A percentile compares a stretch with the other conserved stretches of the same genome.
These are phyloP conservation scores for Cremastinae sp. DNA, from an alignment of 2,888 invertebrate species.

Conservation along the genomic window DNA sequence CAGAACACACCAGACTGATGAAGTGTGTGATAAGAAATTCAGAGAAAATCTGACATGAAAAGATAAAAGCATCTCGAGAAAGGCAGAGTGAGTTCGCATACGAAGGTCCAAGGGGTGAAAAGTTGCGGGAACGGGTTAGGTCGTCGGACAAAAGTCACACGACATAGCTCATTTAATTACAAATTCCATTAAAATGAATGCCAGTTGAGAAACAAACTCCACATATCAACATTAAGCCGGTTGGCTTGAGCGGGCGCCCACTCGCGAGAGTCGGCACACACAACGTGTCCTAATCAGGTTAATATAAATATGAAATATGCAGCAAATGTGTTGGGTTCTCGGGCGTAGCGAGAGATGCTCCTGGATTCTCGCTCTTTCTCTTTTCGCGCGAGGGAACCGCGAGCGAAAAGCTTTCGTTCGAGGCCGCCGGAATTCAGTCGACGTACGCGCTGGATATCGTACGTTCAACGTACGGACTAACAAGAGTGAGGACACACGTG, in stretches of 20 bases:
- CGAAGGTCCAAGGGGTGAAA: constrained; percentile 31
- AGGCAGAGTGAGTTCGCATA: constrained; percentile 46
- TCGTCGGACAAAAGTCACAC: constrained; percentile 67
- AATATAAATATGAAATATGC: constrained; percentile 81
- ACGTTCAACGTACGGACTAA: constrained; percentile 53
- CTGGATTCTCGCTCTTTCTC: constrained; percentile 42
- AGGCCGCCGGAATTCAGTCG: constrained; percentile 70
- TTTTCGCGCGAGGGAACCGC: background rate
- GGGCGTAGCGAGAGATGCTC: constrained; percentile 47
- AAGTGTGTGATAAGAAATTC: background rate
- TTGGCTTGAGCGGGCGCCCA: constrained; percentile 65
- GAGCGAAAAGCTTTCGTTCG: constrained; percentile 56
- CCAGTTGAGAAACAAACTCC: constrained; percentile 80
- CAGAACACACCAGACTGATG: no score
- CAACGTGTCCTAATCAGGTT: constrained; percentile 80
- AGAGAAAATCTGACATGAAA: constrained; percentile 17
- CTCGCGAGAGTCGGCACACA: constrained; percentile 44
- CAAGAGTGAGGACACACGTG: constrained; percentile 55
- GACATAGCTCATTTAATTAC: constrained; percentile 79
- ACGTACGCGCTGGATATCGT: constrained; percentile 64
- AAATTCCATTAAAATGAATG: constrained; percentile 80
- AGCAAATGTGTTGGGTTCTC: constrained; percentile 73
- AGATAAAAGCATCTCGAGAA: constrained; percentile 35
- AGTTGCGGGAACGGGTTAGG: constrained; percentile 30
- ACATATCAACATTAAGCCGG: constrained; percentile 79